Evolutionary conservation across 30 jellyfish, hydroid and myxozoan genomes (phyloP), one percentile per base, ranked within the genome.

Genomic region (Hydractinia echinata): DNA sequence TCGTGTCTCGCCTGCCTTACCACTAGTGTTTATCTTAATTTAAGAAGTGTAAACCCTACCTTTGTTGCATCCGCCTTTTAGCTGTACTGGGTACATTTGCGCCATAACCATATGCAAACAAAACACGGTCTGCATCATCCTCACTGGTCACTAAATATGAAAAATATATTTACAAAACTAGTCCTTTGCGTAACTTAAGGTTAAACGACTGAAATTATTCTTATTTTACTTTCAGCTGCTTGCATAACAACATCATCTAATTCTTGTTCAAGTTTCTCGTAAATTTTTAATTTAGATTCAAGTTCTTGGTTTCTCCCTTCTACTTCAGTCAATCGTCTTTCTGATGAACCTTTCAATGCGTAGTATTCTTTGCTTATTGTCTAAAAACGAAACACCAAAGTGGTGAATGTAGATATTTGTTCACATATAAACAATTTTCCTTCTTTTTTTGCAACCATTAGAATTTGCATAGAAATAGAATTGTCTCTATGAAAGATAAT

Each of bases 231-330:
- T 76, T 89, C 97, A 13, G 97, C 97, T 20, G 97, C 97, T 54
- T 89, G 97, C 91, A 89, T 66, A 20, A 89, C 84, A 52, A 85
- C 95, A 54, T 81, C 88, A 66, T 89, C 97, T 4, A 89, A 67
- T 83, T 89, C 97, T 13, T 89, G 89, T 66, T 89, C 95, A 88
- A 89, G 84, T 74, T 89, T 89, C 81, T 89, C 97, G 81, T 84
- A 89, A 1, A 84, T 81, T 4, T 77, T 62, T 54, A 89, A 72
- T 56, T 85, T 84, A 18, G 60, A 67, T 9, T 78, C 52, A 79
- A 89, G 13, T 20, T 89, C 95, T 44, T 77, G n/a, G 13, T 77
- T 86, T 76, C 56, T 76, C 77, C 84, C 56, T 79, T 84, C 92
- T 5, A 84, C 66, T 81, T 89, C 94, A 10, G 95, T 55, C 10